Evolutionary conservation across 2,113 vertebrate species (phyloP).

Genomic region (Cyprinodon tularosa): DNA sequence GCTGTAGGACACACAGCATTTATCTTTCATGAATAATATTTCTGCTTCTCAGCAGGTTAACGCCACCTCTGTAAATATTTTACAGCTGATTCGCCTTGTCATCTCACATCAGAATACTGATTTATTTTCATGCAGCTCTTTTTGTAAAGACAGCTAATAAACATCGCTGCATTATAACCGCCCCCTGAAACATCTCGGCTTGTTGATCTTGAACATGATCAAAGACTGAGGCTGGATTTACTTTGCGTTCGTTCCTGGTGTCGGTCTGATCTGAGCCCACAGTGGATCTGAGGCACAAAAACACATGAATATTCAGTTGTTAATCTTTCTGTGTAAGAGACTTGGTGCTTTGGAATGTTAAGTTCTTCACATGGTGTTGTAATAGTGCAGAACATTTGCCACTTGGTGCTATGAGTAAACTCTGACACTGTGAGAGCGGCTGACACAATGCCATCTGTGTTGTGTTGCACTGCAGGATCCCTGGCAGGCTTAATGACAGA

Average conservation of each 20-base stretch:
- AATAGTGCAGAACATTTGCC: conserved; percentile 36
- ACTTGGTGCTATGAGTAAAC: conserved; percentile 51
- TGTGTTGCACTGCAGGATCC: conserved; percentile 84
- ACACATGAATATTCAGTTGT: conserved; percentile 20
- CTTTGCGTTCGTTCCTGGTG: not conserved
- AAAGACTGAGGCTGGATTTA: not conserved
- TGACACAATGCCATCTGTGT: conserved; percentile 64
- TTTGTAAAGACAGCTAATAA: not conserved
- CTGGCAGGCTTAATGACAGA: conserved; percentile 95
- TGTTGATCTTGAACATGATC: not conserved
- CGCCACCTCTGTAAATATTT: not conserved
- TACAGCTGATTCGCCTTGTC: not conserved
- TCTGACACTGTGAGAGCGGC: conserved; percentile 26
- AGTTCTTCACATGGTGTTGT: conserved; percentile 32
- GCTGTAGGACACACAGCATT: not conserved
- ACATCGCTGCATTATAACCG: not conserved
- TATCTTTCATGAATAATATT: not conserved
- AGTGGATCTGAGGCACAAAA: not conserved
- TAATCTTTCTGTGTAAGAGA: conserved; percentile 23
- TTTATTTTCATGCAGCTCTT: not conserved
- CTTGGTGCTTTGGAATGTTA: conserved; percentile 38
- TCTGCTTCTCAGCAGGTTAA: not conserved
- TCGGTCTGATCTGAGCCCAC: not conserved
- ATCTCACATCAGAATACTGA: not conserved
- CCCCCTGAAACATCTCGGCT: not conserved